Percentiles rank a stretch among this genome's conserved stretches.
Conservation (phyloP, 2,888 invertebrate species). For the Metacarcinus magister region DNA sequence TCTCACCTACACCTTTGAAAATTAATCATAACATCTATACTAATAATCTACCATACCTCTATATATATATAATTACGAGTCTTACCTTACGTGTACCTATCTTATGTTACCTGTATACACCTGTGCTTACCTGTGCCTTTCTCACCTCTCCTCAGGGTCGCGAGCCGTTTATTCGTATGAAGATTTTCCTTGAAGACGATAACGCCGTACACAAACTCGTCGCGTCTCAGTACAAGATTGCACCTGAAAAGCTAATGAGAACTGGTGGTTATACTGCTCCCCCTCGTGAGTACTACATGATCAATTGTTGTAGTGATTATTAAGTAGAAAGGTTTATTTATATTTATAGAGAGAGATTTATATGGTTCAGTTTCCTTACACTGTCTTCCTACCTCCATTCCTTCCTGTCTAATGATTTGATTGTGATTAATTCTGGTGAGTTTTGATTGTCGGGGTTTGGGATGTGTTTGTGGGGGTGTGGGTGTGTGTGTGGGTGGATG, state of each 20-base stretch:
- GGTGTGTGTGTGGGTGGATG: background rate
- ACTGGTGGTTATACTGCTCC: constrained; percentile 94
- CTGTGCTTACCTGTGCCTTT: background rate
- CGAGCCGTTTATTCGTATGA: constrained; percentile 98
- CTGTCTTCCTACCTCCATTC: background rate
- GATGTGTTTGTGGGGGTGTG: too few relatives aligned
- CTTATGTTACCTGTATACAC: background rate
- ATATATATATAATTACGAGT: background rate
- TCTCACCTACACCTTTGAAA: too few relatives aligned
- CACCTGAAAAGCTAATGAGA: constrained; percentile 98
- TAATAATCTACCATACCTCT: too few relatives aligned
- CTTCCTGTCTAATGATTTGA: background rate
- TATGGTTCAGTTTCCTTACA: background rate
- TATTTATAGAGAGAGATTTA: background rate
- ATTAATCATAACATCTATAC: too few relatives aligned
- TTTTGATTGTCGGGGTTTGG: too few relatives aligned
- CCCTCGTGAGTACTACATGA: constrained; percentile 68
- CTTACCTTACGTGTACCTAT: background rate
- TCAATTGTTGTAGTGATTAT: background rate
- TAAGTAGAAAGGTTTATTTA: background rate
- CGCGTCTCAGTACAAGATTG: constrained; percentile 98
- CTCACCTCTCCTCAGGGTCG: constrained; percentile 87
- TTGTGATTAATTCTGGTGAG: background rate
- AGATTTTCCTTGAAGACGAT: constrained; percentile 98
- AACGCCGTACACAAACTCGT: constrained; percentile 97